phyloP scores from a whole-genome alignment of 2,888 invertebrate genomes.

The Spicauda simplicius region DNA sequence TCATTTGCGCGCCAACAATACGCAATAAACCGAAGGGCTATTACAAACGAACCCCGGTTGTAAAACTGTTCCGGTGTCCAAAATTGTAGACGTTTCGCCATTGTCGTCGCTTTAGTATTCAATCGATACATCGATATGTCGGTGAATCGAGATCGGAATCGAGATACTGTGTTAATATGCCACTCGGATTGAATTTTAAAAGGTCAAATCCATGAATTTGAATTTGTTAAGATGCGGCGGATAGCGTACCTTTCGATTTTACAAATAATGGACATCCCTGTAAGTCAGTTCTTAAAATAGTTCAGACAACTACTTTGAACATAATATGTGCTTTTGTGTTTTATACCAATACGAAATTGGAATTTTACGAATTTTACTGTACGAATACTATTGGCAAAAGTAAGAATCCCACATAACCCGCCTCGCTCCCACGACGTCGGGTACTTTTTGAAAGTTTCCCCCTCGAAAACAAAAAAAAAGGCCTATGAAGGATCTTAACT shows the following conservation, averaged over 20 bases:
- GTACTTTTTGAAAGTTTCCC: too few species aligned
- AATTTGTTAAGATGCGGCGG: slow-evolving; percentile 47
- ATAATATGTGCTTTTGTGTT: too few species aligned
- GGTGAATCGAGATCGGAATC: slow-evolving; percentile 49
- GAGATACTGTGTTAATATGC: slow-evolving; percentile 50
- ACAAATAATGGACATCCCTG: slow-evolving; percentile 21
- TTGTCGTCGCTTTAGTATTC: slow-evolving; percentile 54
- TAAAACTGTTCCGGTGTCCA: slow-evolving; percentile 51
- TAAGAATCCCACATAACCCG: too few species aligned
- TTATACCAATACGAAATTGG: too few species aligned
- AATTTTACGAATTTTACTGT: too few species aligned
- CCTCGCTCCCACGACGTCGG: too few species aligned
- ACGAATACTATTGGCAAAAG: too few species aligned
- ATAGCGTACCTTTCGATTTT: slow-evolving; percentile 35
- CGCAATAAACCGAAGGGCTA: slow-evolving; percentile 39
- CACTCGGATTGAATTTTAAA: slow-evolving; percentile 46
- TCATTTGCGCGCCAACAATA: slow-evolving; percentile 41
- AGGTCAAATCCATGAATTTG: slow-evolving; percentile 38
- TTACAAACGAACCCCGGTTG: slow-evolving; percentile 44
- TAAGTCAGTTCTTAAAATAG: slow-evolving; percentile 15
- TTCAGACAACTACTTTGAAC: not conserved
- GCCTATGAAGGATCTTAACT: too few species aligned
- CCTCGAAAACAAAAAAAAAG: too few species aligned
- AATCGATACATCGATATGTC: slow-evolving; percentile 47
- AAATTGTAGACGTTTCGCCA: slow-evolving; percentile 45